Evolutionary conservation across 2,888 invertebrate species (phyloP).

Genomic region (Parapristionchus giblindavisi): DNA sequence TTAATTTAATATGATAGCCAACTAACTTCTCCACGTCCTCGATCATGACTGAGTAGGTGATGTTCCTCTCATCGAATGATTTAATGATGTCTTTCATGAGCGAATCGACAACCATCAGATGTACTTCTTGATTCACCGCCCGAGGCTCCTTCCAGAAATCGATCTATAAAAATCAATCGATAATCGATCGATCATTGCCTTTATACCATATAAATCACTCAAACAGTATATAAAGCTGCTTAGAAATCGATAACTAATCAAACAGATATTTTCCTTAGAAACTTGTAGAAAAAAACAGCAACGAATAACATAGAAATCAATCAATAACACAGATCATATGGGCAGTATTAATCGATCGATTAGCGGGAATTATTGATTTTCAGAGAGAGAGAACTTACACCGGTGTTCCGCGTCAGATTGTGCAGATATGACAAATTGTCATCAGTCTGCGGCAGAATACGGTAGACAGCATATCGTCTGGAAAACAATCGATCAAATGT

Average conservation of each 20-base stretch:
- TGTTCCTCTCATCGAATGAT: constrained; percentile 34
- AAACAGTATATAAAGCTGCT: not conserved
- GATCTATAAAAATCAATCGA: constrained; percentile 44
- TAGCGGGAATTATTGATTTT: too few species aligned
- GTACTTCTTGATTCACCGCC: constrained; percentile 59
- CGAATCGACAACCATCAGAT: constrained; percentile 63
- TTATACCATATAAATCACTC: not conserved
- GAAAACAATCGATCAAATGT: not conserved
- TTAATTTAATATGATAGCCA: not conserved
- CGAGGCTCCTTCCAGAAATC: constrained; percentile 69
- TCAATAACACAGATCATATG: too few species aligned
- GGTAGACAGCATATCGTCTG: constrained; percentile 39
- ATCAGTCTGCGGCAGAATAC: constrained; percentile 27
- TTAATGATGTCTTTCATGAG: too few species aligned
- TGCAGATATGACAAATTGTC: constrained; percentile 34
- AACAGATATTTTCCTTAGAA: too few species aligned
- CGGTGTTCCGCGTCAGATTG: constrained; percentile 7
- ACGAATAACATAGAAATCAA: too few species aligned
- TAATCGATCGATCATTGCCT: constrained; percentile 19
- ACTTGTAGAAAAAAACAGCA: too few species aligned
- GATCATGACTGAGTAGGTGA: constrained; percentile 63
- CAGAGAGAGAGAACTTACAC: not conserved
- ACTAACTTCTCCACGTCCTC: constrained; percentile 65
- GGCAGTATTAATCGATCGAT: too few species aligned
- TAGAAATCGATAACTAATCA: too few species aligned